Conservation (phyloP, 1,140 invertebrate species). For the Caenorhabditis inopinata region DNA sequence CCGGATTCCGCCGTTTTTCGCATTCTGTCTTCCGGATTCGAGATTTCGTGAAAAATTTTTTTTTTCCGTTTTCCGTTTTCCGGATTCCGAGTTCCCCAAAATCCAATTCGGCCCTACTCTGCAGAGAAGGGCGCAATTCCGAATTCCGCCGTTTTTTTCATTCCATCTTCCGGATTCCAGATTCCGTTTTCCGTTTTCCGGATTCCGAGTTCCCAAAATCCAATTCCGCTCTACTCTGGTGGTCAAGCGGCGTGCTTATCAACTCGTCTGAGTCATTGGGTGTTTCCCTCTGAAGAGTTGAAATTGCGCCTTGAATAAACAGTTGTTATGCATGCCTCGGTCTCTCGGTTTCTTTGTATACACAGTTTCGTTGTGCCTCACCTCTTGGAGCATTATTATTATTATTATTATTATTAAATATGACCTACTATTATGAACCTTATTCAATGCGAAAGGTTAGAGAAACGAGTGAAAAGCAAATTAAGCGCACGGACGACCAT, state of each 20-base stretch:
- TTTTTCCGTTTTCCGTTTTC: no score
- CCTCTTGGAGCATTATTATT: not conserved
- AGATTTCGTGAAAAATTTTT: no score
- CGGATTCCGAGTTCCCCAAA: no score
- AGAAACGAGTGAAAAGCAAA: not conserved
- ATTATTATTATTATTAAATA: not conserved
- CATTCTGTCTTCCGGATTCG: no score
- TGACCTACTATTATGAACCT: not conserved
- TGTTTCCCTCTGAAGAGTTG: not conserved
- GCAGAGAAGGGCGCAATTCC: no score
- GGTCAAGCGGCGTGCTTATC: not conserved
- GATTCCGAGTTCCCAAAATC: no score
- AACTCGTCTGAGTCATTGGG: not conserved
- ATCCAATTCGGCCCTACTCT: no score
- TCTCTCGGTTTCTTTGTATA: not conserved
- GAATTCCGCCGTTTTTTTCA: no score
- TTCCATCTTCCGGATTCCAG: no score
- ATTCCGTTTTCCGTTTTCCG: no score
- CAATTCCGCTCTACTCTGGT: no score
- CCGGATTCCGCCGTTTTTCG: no score
- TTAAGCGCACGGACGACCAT: not conserved
- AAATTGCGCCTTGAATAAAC: conserved; percentile 25
- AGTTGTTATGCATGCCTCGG: not conserved
- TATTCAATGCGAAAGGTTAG: conserved; percentile 13
- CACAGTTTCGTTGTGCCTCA: not conserved